These are phyloP conservation scores for Nasonia longicornis DNA, from an alignment of 1,140 invertebrate species.

Conservation along the genomic window DNA sequence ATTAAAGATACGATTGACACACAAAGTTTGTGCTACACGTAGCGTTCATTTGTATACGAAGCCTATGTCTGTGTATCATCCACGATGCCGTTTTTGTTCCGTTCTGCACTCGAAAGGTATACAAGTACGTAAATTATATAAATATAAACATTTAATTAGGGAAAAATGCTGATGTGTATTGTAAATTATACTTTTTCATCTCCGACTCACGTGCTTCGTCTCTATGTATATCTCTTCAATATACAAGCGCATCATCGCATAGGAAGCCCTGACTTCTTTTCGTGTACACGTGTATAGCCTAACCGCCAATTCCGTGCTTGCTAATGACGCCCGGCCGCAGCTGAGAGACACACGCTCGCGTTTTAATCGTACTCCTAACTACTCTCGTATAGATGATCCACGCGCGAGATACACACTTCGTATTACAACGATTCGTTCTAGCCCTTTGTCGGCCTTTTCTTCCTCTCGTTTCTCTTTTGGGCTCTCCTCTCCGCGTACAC, in stretches of 20 bases:
- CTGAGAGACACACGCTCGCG: neutral
- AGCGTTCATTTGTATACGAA: conserved; percentile 21
- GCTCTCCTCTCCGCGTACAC: neutral
- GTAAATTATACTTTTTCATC: conserved; percentile 27
- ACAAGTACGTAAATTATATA: neutral
- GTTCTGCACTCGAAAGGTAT: conserved; percentile 34
- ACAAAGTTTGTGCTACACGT: neutral
- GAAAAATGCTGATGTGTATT: conserved; percentile 15
- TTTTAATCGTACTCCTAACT: neutral
- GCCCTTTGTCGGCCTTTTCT: neutral
- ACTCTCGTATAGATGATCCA: neutral
- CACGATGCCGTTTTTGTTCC: conserved; percentile 14
- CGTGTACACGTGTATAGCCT: neutral
- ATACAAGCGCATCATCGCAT: neutral
- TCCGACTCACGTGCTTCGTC: neutral
- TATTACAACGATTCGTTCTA: neutral
- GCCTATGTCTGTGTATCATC: neutral
- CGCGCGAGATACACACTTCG: neutral
- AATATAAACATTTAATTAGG: neutral
- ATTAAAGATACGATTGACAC: neutral
- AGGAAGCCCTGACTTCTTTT: conserved; percentile 5
- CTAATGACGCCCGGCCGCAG: neutral
- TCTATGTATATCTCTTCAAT: neutral
- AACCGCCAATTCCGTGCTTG: conserved; percentile 9
- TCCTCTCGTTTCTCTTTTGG: neutral